Evolutionary conservation across 2,113 vertebrate genomes (phyloP), one percentile per base, ranked within the genome.

Genomic region (Fregetta grallaria): DNA sequence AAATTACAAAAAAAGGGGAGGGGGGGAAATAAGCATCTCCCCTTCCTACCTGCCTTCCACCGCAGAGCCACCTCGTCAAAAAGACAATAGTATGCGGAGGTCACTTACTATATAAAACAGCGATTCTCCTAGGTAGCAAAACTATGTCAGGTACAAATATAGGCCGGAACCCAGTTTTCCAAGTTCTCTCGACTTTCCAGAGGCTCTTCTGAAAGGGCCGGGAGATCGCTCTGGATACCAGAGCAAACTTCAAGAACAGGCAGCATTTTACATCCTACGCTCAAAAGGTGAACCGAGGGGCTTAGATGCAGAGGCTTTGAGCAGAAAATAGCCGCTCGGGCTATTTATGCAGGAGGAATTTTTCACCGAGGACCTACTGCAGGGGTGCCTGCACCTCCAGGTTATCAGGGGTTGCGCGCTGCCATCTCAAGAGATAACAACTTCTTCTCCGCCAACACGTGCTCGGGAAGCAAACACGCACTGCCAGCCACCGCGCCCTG

Each of bases 61-160:
- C 81, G 45, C 77, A 66, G 47, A 94, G 49, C n/a, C 9, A 1
- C 49, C 53, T 49, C 21, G 1, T 65, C 59, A 75, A 80, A 56
- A 73, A 68, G 67, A 76, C 56, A n/a, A 59, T 56, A 85, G 73
- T 45, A 75, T 2, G 3, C 47, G 38, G 71, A 95, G 77, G 79
- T 88, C 94, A 88, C 59, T 90, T 90, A 19, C 92, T 97, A 89
- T 94, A 91, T 85, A 89, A 87, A 95, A 86, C 22, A 29, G 62
- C 4, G 3, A 34, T 30, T 52, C 70, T 73, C 1, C 7, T 52
- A 89, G 62, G 72, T 25, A 92, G 77, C 2, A 11, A 79, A 95
- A 74, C 87, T 96, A 47, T 84, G 95, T 93, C 83, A 93, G 25
- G 55, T 92, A 94, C 68, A 96, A 93, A 89, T 93, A 83, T 94